Conservation (phyloP, 2,113 vertebrate genomes). For the Sylvilagus bachmani region DNA sequence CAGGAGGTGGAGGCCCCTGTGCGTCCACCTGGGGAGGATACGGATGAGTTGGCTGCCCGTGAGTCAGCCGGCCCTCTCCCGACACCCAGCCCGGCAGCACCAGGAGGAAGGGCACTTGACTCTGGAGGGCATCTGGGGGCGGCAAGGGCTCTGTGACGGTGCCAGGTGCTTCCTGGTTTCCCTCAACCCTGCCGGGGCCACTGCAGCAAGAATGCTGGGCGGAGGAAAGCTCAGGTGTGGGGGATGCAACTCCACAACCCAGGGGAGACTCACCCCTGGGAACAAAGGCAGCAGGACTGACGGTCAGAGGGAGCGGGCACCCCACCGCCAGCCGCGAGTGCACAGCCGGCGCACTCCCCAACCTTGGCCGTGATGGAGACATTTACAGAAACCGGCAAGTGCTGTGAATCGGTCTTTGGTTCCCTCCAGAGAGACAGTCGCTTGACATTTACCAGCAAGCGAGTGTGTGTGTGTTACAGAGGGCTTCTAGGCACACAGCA, state of each 20-base stretch:
- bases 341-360: not conserved
- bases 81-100: not conserved
- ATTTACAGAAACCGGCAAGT: too few species aligned
- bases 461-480: not conserved
- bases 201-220: too few species aligned
- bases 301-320: rapidly evolving
- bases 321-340: too few species aligned
- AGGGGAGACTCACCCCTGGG: not conserved
- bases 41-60: too few species aligned
- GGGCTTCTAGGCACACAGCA: not conserved
- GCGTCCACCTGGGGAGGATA: not conserved
- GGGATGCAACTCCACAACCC: not conserved
- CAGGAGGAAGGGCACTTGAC: too few species aligned
- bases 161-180: not conserved
- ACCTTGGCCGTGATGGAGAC: not conserved
- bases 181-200: not conserved
- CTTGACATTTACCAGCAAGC: not conserved
- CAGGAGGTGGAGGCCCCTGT: too few species aligned
- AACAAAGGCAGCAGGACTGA: not conserved
- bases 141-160: rapidly evolving
- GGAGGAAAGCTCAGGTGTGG: not conserved
- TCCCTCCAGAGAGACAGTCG: not conserved
- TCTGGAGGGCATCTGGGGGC: too few species aligned
- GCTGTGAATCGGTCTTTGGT: too few species aligned
- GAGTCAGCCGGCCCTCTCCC: not conserved